Evolutionary conservation across 2,888 invertebrate genomes (phyloP).

Genomic region (Ophion ventricosus): DNA sequence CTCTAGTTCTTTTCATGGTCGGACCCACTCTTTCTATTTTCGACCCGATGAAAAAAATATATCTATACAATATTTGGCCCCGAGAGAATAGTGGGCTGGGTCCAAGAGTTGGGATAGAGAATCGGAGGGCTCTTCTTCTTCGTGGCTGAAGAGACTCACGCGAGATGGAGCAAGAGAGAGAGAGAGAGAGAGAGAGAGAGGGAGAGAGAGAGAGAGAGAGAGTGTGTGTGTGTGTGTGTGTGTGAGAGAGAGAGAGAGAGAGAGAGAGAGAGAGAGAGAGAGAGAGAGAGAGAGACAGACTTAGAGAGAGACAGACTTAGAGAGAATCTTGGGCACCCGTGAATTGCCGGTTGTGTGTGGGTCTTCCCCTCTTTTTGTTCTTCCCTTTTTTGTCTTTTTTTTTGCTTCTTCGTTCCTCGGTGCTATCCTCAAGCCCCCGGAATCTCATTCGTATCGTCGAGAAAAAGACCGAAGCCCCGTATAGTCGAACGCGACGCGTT

Average conservation of each 20-base stretch:
- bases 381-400: background rate
- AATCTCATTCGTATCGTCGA: constrained; percentile 62
- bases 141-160: constrained; percentile 17
- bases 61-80: constrained; percentile 22
- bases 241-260: constrained; percentile 11
- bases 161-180: constrained; percentile 9
- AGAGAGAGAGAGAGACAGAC: constrained; percentile 1
- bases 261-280: constrained; percentile 17
- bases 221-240: too few species aligned
- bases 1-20: constrained; percentile 6
- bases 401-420: constrained; percentile 20
- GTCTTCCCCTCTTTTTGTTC: constrained; percentile 35
- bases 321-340: constrained; percentile 44
- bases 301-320: constrained; percentile 19
- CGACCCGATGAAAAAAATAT: constrained; percentile 15
- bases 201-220: constrained; percentile 2
- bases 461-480: constrained; percentile 44
- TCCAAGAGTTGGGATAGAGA: background rate
- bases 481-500: constrained; percentile 43
- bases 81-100: constrained; percentile 26
- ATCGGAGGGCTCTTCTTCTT: constrained; percentile 15
- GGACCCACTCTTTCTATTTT: background rate
- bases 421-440: constrained; percentile 47
- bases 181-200: background rate
- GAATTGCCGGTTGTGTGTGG: constrained; percentile 49